Evolutionary conservation across 2,113 vertebrate species (phyloP).

Genomic region (Oreochromis spilurus): DNA sequence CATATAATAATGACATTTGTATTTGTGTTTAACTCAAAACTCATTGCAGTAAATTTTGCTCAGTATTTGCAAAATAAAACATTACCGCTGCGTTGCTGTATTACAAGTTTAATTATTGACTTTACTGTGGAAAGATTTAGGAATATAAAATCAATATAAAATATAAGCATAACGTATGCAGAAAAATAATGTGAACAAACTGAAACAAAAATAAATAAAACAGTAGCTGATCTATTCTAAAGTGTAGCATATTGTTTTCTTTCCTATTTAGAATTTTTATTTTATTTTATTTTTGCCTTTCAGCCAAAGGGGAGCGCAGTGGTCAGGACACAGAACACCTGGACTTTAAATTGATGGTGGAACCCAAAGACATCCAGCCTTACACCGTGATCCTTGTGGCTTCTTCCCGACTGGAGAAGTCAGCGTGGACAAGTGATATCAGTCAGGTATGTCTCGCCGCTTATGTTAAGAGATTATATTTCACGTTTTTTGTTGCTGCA

Average conservation of each 20-base stretch:
- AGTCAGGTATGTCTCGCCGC: constrained; percentile 79
- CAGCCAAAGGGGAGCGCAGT: constrained; percentile 70
- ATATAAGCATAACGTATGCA: background rate
- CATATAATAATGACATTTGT: background rate
- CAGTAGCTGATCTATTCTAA: background rate
- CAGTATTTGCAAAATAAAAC: background rate
- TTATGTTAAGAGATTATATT: background rate
- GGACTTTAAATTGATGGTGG: constrained; percentile 95
- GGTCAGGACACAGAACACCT: constrained; percentile 87
- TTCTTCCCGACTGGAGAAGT: constrained; percentile 92
- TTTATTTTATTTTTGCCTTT: background rate
- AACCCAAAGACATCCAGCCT: constrained; percentile 86
- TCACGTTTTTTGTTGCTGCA: background rate
- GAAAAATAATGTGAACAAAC: background rate
- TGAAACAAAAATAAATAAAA: background rate
- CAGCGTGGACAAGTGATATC: constrained; percentile 96
- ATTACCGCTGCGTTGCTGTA: background rate
- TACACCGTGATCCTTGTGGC: constrained; percentile 93
- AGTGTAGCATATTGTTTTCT: background rate
- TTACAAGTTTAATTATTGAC: background rate
- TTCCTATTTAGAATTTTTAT: background rate
- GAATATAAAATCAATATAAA: background rate
- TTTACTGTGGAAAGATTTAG: background rate
- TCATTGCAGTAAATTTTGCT: background rate
- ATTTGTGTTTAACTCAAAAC: background rate